Evolutionary conservation across 1,140 invertebrate species (phyloP).

Genomic region (Drosophila kanapiae): DNA sequence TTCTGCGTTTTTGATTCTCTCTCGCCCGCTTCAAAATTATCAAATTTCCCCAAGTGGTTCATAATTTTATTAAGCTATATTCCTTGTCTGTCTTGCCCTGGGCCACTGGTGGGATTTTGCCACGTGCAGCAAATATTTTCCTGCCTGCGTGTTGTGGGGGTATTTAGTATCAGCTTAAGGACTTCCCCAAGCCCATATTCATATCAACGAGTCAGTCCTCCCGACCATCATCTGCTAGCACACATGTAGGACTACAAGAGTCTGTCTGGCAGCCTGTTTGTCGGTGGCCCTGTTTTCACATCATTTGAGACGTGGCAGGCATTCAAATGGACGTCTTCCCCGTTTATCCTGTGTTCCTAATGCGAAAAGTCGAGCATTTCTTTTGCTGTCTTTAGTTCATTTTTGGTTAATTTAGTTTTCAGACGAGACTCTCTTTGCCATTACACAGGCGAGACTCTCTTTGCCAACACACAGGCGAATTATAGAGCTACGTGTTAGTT

Average conservation of each 20-base stretch:
- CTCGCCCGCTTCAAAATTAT: constrained; percentile 34
- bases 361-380: constrained; percentile 33
- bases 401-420: constrained; percentile 63
- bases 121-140: constrained; percentile 62
- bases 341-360: constrained; percentile 16
- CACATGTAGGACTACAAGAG: constrained; percentile 7
- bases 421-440: constrained; percentile 20
- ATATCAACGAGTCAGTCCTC: background rate
- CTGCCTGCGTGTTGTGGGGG: constrained; percentile 27
- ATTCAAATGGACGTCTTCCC: constrained; percentile 58
- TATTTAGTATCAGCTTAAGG: constrained; percentile 37
- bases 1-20: constrained; percentile 37
- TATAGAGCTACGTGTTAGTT: constrained; percentile 53
- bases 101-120: constrained; percentile 49
- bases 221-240: constrained; percentile 1
- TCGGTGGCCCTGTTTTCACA: constrained; percentile 63
- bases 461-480: constrained; percentile 10
- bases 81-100: constrained; percentile 21
- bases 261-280: constrained; percentile 18
- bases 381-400: constrained; percentile 44
- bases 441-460: constrained; percentile 17
- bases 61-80: constrained; percentile 67
- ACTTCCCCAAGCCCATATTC: background rate
- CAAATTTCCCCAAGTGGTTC: constrained; percentile 54
- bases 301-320: constrained; percentile 66